These are phyloP conservation scores for Polypterus bichir DNA, from an alignment of 2,113 vertebrate species.

Conservation along the genomic window DNA sequence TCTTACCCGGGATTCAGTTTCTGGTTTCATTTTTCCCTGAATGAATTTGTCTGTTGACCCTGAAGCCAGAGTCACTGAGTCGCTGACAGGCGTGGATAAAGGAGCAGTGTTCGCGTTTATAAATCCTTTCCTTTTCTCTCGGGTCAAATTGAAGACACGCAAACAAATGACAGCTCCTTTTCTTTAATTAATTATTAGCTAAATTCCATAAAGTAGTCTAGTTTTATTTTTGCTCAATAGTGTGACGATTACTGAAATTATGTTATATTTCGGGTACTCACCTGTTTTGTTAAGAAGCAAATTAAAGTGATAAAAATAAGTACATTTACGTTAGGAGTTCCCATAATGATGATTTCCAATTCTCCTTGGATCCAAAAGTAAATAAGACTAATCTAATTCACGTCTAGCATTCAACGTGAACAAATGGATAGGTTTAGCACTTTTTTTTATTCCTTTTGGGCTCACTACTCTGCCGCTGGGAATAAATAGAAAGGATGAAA, in stretches of 20 bases:
- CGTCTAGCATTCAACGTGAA: neutral
- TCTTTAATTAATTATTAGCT: too few species aligned
- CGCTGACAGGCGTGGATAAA: conserved; percentile 24
- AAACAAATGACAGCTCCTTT: too few species aligned
- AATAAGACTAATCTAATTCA: neutral
- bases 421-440: neutral
- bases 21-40: conserved; percentile 10
- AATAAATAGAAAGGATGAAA: too few species aligned
- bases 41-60: conserved; percentile 29
- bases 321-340: neutral
- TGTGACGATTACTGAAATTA: too few species aligned
- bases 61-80: conserved; percentile 14
- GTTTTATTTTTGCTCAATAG: too few species aligned
- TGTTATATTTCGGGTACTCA: too few species aligned
- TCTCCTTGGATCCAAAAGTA: too few species aligned
- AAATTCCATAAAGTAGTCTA: too few species aligned
- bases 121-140: neutral
- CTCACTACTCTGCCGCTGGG: neutral
- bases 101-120: conserved; percentile 22
- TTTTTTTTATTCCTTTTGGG: neutral
- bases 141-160: too few species aligned
- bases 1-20: too few species aligned
- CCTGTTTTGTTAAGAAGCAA: too few species aligned
- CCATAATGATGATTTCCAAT: too few species aligned
- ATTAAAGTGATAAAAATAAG: neutral